Evolutionary conservation across 2,888 invertebrate species (phyloP).

Genomic region (Athripsodes cinereus): DNA sequence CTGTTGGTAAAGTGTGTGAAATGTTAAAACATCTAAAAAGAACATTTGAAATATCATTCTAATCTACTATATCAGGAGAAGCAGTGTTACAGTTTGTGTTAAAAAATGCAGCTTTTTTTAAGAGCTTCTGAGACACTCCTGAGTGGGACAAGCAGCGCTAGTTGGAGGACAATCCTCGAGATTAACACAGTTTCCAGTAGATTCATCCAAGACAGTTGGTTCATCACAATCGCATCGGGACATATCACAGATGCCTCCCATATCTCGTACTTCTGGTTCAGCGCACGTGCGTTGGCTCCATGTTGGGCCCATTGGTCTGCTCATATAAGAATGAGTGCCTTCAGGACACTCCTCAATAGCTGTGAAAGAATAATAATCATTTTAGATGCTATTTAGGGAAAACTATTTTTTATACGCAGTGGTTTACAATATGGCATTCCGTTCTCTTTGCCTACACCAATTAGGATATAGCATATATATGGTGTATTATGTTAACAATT

Average conservation of each 20-base stretch:
- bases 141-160: too few relatives aligned
- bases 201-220: conserved; percentile 17
- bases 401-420: background rate
- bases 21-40: too few relatives aligned
- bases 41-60: too few relatives aligned
- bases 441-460: too few relatives aligned
- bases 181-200: conserved; percentile 16
- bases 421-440: background rate
- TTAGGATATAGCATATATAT: background rate
- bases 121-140: too few relatives aligned
- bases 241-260: conserved; percentile 12
- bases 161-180: conserved; percentile 13
- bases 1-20: too few relatives aligned
- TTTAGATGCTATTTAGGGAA: too few relatives aligned
- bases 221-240: conserved; percentile 21
- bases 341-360: conserved; percentile 16
- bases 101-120: too few relatives aligned
- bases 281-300: conserved; percentile 17
- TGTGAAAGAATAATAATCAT: conserved; percentile 6
- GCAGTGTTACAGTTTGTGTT: too few relatives aligned
- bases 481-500: background rate
- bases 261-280: conserved; percentile 8
- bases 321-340: conserved; percentile 16
- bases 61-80: too few relatives aligned
- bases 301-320: conserved; percentile 4